Conservation (phyloP, 2,113 vertebrate species). For the Larimichthys polyactis region DNA sequence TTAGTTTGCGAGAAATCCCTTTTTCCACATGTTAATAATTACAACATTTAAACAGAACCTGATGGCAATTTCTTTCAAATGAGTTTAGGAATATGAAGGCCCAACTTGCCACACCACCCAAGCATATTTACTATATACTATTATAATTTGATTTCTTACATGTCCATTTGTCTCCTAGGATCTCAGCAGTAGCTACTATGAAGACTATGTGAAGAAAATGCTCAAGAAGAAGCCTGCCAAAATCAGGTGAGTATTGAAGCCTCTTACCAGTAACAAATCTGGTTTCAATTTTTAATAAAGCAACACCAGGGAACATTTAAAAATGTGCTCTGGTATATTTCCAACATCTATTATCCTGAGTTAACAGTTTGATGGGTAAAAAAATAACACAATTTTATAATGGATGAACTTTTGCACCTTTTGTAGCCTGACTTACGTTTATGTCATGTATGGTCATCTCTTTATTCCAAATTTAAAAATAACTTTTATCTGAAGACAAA, state of each 20-base stretch:
- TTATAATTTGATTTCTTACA: not conserved
- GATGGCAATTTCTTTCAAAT: not conserved
- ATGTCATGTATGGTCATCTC: not conserved
- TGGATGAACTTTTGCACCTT: too few species aligned
- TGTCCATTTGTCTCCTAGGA: constrained; percentile 75
- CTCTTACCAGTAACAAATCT: too few species aligned
- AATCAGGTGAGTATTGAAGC: constrained; percentile 56
- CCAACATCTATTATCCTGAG: too few species aligned
- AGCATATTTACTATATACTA: not conserved
- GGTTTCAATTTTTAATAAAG: too few species aligned
- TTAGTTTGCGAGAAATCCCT: constrained; percentile 5
- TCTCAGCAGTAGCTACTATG: constrained; percentile 82
- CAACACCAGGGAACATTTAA: not conserved
- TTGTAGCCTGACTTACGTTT: too few species aligned
- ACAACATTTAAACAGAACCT: not conserved
- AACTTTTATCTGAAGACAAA: not conserved
- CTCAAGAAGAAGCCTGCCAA: constrained; percentile 81
- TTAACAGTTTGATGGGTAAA: not conserved
- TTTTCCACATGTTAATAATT: constrained; percentile 5
- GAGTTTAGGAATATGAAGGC: not conserved
- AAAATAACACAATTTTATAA: too few species aligned
- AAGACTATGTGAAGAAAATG: constrained; percentile 88
- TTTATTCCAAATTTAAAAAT: not conserved
- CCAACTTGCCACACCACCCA: not conserved
- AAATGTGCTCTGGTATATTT: not conserved